Conservation (phyloP, 2,113 vertebrate species). For the Saguinus midas region DNA sequence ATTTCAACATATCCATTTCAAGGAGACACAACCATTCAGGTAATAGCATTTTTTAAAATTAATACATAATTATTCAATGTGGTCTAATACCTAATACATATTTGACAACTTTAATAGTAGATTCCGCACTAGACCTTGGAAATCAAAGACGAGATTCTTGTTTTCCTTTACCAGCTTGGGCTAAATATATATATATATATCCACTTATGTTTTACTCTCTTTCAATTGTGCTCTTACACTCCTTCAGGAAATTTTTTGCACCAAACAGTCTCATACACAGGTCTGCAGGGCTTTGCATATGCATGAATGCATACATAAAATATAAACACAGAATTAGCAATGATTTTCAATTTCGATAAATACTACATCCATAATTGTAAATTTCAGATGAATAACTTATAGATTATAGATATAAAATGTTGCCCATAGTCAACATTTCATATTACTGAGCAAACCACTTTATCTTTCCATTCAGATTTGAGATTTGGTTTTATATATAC, state of each 20-base stretch:
- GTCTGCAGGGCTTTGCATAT: not conserved
- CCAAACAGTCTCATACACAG: not conserved
- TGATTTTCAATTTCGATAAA: not conserved
- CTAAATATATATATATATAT: not conserved
- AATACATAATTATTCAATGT: not conserved
- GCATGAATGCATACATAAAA: not conserved
- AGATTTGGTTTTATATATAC: not conserved
- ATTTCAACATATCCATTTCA: not conserved
- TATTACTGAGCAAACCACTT: not conserved
- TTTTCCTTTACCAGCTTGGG: not conserved
- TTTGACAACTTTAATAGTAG: not conserved
- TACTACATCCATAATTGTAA: not conserved
- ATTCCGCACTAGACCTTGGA: not conserved
- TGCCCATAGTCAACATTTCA: not conserved
- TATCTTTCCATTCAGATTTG: not conserved
- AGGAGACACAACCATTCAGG: not conserved
- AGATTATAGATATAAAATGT: not conserved
- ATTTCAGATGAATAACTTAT: not conserved
- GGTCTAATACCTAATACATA: not conserved
- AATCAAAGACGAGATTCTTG: not conserved
- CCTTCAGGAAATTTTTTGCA: not conserved
- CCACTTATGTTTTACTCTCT: not conserved
- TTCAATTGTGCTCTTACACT: not conserved
- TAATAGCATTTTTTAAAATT: not conserved
- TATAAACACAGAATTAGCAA: not conserved